A percentile compares a stretch with the other conserved stretches of the same genome.
These are phyloP conservation scores for Pipistrellus pygmaeus DNA, from an alignment of 2,797 vertebrate genomes.

Conservation along the genomic window DNA sequence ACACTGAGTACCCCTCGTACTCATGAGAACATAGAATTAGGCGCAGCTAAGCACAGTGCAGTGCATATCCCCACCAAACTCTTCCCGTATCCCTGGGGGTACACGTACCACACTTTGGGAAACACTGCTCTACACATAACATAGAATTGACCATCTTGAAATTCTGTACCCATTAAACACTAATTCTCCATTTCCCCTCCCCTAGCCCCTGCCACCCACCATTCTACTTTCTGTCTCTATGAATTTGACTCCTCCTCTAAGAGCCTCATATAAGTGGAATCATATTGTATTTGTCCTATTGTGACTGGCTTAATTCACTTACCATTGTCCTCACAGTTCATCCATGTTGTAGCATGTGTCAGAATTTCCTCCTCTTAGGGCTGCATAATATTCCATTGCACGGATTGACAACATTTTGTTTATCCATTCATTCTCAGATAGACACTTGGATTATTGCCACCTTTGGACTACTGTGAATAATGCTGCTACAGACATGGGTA, in stretches of 20 bases:
- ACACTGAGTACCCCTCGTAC: no score
- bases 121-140: neutral
- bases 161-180: neutral
- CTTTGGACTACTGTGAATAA: neutral
- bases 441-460: neutral
- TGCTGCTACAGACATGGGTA: neutral
- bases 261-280: neutral
- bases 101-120: no score
- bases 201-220: neutral
- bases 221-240: neutral
- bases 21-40: no score
- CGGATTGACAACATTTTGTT: neutral
- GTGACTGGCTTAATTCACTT: neutral
- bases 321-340: neutral
- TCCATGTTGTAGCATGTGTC: no score
- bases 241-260: neutral
- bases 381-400: neutral
- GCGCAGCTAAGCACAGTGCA: no score
- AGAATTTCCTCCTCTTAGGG: neutral
- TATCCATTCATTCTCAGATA: rapidly evolving
- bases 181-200: neutral
- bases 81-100: no score
- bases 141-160: neutral
- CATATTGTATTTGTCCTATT: neutral
- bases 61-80: no score